phyloP scores from a whole-genome alignment of 2,888 invertebrate genomes.

The Cephalotes varians region DNA sequence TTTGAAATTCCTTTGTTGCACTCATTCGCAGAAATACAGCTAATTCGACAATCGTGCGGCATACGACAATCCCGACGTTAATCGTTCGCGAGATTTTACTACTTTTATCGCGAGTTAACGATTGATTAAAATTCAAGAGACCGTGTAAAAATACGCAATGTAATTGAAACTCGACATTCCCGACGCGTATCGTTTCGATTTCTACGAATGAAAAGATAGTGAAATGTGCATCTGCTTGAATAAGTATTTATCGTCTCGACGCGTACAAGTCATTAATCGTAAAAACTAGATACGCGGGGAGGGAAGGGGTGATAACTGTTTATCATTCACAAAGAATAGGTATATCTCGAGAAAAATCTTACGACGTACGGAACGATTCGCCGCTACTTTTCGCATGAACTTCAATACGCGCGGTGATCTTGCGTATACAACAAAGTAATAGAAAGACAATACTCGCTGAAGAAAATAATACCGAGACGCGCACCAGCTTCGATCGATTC shows the following conservation, averaged over 20 bases:
- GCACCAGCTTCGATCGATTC: no score
- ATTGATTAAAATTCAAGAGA: not conserved
- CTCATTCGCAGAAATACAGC: not conserved
- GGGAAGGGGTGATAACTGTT: not conserved
- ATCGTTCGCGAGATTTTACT: not conserved
- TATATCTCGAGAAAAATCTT: not conserved
- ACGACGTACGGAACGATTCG: not conserved
- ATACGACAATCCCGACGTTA: not conserved
- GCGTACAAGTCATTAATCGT: not conserved
- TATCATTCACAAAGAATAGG: not conserved
- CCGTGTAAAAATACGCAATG: not conserved
- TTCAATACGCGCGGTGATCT: not conserved
- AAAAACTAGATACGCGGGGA: not conserved
- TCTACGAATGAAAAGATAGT: not conserved
- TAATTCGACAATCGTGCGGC: conserved; percentile 2
- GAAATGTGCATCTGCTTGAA: not conserved
- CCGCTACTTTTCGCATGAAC: not conserved
- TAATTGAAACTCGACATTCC: not conserved
- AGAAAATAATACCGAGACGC: no score
- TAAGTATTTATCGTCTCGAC: not conserved
- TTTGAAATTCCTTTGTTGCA: not conserved
- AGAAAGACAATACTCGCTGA: no score
- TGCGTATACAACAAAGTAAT: not conserved
- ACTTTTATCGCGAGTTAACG: not conserved
- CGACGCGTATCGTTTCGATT: not conserved